Percentiles rank a stretch among this genome's conserved stretches.
Evolutionary conservation across 2,113 vertebrate species (phyloP).

Genomic region (Peucedramus taeniatus): DNA sequence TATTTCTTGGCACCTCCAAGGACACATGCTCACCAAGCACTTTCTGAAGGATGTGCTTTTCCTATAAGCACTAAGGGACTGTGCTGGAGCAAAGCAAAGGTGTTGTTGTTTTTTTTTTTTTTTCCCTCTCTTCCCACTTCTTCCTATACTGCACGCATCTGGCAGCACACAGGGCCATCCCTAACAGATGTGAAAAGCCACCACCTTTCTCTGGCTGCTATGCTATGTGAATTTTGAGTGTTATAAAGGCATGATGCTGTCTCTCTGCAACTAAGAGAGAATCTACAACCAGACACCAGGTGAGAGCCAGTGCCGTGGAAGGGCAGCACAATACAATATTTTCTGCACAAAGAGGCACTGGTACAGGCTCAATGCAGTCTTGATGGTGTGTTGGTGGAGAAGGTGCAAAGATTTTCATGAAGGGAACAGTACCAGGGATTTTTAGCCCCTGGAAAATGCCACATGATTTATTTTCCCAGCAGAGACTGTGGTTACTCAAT

Average conservation of each 20-base stretch:
- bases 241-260: not conserved
- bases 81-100: not conserved
- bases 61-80: not conserved
- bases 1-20: not conserved
- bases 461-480: not conserved
- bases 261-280: not conserved
- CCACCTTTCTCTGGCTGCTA: not conserved
- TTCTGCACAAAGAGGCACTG: not conserved
- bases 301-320: not conserved
- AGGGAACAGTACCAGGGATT: not conserved
- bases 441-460: not conserved
- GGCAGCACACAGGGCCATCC: not conserved
- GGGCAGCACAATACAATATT: not conserved
- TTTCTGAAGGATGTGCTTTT: not conserved
- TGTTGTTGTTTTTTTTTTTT: fast-evolving
- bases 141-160: fast-evolving
- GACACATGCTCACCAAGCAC: not conserved
- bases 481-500: not conserved
- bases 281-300: not conserved
- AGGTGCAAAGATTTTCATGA: not conserved
- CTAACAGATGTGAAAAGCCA: not conserved
- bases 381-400: not conserved
- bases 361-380: not conserved
- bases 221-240: not conserved
- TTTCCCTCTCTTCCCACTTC: not conserved